A percentile compares a stretch with the other conserved stretches of the same genome.
phyloP scores from a whole-genome alignment of 2,113 vertebrate genomes.

The Lasiurus borealis region DNA sequence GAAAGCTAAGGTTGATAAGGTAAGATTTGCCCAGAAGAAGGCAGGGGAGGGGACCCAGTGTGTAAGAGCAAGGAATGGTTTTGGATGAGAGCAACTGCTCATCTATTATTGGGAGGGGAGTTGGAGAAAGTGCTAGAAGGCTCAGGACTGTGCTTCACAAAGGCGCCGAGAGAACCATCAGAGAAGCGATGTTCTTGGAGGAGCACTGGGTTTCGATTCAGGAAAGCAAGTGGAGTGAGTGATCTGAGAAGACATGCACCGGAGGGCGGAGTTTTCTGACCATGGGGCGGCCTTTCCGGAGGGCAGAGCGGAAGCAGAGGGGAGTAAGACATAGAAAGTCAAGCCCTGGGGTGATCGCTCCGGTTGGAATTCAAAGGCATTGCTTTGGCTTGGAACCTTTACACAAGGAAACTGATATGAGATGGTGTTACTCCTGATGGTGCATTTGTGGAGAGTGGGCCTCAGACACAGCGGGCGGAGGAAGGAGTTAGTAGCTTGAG shows the following conservation, averaged over 20 bases:
- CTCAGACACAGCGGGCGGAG: not conserved
- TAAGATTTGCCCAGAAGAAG: not conserved
- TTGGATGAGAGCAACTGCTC: not conserved
- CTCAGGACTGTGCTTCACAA: not conserved
- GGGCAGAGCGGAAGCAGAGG: not conserved
- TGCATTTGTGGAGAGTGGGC: not conserved
- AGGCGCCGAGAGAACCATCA: not conserved
- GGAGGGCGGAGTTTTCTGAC: not conserved
- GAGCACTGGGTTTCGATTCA: not conserved
- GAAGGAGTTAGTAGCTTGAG: not conserved
- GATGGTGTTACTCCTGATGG: not conserved
- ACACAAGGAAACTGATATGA: not conserved
- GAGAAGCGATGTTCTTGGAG: not conserved
- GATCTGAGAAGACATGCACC: fast-evolving
- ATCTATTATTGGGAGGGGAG: not conserved
- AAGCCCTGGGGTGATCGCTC: fast-evolving
- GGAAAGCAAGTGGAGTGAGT: not conserved
- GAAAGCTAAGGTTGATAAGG: not conserved
- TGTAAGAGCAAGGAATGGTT: not conserved
- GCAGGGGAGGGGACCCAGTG: no score
- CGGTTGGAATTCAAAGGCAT: not conserved
- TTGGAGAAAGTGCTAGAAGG: not conserved
- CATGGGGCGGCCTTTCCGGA: not conserved
- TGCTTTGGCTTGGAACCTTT: not conserved
- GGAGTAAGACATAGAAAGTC: not conserved